Evolutionary conservation across 2,113 vertebrate species (phyloP).

Genomic region (Podarcis raffonei): DNA sequence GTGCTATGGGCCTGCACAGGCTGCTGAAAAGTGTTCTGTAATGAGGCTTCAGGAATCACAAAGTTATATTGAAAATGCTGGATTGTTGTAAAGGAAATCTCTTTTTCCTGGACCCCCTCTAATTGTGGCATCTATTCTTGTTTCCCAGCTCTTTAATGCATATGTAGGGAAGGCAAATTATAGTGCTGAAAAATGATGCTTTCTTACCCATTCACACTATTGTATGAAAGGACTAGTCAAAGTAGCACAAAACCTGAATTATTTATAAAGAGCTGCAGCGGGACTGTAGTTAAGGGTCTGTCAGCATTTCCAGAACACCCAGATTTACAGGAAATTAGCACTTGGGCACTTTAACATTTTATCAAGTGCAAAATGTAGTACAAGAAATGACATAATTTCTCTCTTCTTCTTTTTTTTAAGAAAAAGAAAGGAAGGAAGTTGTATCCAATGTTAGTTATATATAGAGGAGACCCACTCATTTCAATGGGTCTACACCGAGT

Average conservation of each 20-base stretch:
- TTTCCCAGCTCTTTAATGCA: constrained; percentile 34
- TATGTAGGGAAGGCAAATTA: constrained; percentile 63
- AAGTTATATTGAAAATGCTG: not conserved
- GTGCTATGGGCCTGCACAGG: not conserved
- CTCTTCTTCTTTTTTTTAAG: not conserved
- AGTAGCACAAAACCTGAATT: constrained; percentile 55
- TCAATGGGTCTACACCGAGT: too few species aligned
- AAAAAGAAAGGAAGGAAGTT: too few species aligned
- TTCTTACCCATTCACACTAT: constrained; percentile 56
- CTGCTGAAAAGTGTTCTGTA: not conserved
- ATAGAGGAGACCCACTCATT: too few species aligned
- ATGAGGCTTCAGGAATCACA: not conserved
- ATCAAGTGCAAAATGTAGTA: constrained; percentile 12
- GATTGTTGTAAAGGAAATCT: constrained; percentile 15
- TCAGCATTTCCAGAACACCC: constrained; percentile 10
- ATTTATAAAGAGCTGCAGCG: constrained; percentile 25
- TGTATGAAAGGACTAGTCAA: constrained; percentile 62
- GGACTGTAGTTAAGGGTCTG: constrained; percentile 41
- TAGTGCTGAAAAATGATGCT: constrained; percentile 56
- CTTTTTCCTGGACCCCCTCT: constrained; percentile 46
- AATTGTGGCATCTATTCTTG: constrained; percentile 52
- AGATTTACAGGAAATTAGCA: constrained; percentile 26
- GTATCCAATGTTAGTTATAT: too few species aligned
- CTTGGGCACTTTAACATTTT: constrained; percentile 54
- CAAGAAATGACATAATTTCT: not conserved